Percentiles rank a stretch among this genome's conserved stretches.
phyloP scores from a whole-genome alignment of 2,797 vertebrate genomes.

The Dipus sagitta region DNA sequence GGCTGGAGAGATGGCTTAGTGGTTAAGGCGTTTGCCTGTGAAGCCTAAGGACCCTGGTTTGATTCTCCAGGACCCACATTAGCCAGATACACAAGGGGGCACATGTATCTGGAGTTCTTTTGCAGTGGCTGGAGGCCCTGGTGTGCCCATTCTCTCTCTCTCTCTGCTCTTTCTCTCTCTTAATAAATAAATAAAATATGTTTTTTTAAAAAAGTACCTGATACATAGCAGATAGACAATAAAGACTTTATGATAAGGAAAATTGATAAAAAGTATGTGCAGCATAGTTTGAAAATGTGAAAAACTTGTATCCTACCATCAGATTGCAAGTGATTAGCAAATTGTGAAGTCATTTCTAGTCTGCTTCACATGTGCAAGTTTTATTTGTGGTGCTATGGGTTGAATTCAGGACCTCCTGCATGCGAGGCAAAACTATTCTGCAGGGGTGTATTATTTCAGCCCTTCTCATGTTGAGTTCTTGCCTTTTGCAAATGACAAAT shows the following conservation, averaged over 20 bases:
- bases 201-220: not conserved
- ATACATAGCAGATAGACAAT: not conserved
- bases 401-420: not conserved
- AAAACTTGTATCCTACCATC: not conserved
- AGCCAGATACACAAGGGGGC: too few relatives aligned
- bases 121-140: too few relatives aligned
- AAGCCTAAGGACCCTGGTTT: too few relatives aligned
- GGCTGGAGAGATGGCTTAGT: too few relatives aligned
- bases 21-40: too few relatives aligned
- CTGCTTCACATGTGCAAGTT: not conserved
- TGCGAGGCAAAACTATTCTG: not conserved
- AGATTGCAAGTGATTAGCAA: conserved; percentile 31
- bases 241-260: conserved; percentile 53
- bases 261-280: not conserved
- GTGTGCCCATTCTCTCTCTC: too few relatives aligned
- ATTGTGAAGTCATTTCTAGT: conserved; percentile 25
- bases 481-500: not conserved
- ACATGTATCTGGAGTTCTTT: too few relatives aligned
- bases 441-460: not conserved
- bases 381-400: not conserved
- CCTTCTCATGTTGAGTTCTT: conserved; percentile 1
- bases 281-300: conserved; percentile 55
- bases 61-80: too few relatives aligned
- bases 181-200: too few relatives aligned
- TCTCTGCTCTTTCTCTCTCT: too few relatives aligned